phyloP scores from a whole-genome alignment of 1,140 invertebrate species.

The Antheraea pernyi region DNA sequence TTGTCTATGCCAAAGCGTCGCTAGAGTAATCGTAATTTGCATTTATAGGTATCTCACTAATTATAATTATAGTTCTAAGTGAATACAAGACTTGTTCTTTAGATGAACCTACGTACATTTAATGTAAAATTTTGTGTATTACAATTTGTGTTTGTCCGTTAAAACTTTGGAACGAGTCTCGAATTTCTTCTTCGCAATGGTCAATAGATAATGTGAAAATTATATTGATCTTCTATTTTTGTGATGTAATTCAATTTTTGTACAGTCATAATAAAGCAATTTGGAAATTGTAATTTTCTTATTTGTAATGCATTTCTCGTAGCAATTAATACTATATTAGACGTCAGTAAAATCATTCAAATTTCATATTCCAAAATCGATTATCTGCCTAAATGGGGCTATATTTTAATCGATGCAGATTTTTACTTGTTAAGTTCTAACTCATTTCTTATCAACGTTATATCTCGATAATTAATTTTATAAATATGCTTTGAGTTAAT shows the following conservation, averaged over 20 bases:
- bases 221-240: conserved; percentile 8
- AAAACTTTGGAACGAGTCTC: conserved; percentile 61
- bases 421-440: not conserved
- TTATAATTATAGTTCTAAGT: conserved; percentile 70
- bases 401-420: too few species aligned
- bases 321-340: too few species aligned
- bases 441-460: not conserved
- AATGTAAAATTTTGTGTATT: conserved; percentile 46
- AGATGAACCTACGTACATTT: conserved; percentile 48
- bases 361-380: too few species aligned
- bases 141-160: conserved; percentile 46
- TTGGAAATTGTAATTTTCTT: conserved; percentile 25
- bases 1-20: conserved; percentile 80
- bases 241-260: conserved; percentile 1
- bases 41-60: conserved; percentile 79
- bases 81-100: conserved; percentile 75
- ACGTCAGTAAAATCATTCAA: too few species aligned
- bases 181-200: conserved; percentile 38
- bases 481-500: not conserved
- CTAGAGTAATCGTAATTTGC: conserved; percentile 79
- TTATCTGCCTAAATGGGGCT: too few species aligned
- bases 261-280: conserved; percentile 5
- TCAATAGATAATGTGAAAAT: conserved; percentile 22
- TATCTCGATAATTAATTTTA: not conserved
- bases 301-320: not conserved